phyloP scores from a whole-genome alignment of 2,797 vertebrate species.

The Cuculus canorus region DNA sequence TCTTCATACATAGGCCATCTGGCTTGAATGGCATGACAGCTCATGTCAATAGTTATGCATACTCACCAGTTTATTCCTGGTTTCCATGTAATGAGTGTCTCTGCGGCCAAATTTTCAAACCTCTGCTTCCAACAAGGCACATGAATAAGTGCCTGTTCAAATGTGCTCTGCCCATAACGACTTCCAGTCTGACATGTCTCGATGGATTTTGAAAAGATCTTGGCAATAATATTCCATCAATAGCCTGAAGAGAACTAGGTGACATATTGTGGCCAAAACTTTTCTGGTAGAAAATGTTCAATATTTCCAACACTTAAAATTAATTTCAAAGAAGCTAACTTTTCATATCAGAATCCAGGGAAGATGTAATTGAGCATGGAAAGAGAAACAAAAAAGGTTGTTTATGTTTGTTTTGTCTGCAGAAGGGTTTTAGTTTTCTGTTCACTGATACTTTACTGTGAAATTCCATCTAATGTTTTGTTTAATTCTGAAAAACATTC shows the following conservation, averaged over 20 bases:
- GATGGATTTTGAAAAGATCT: constrained; percentile 8
- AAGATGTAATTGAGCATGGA: neutral
- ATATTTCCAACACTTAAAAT: neutral
- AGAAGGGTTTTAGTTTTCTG: neutral
- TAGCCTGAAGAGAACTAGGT: neutral
- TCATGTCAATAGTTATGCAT: constrained; percentile 24
- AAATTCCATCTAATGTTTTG: neutral
- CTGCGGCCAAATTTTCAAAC: constrained; percentile 30
- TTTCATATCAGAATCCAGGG: neutral
- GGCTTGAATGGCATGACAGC: constrained; percentile 28
- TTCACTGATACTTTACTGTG: neutral
- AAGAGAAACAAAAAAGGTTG: neutral
- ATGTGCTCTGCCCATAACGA: neutral
- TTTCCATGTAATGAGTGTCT: constrained; percentile 39
- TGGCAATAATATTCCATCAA: neutral
- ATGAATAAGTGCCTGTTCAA: neutral
- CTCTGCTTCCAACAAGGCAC: constrained; percentile 5
- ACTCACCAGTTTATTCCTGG: neutral
- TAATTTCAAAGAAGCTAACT: neutral
- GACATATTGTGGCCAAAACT: neutral
- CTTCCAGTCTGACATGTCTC: neutral
- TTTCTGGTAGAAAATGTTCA: neutral
- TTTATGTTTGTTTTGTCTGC: neutral
- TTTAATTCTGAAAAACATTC: constrained; percentile 1
- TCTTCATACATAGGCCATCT: constrained; percentile 42